Conservation (phyloP, 1,140 invertebrate species). For the Amphibalanus amphitrite region DNA sequence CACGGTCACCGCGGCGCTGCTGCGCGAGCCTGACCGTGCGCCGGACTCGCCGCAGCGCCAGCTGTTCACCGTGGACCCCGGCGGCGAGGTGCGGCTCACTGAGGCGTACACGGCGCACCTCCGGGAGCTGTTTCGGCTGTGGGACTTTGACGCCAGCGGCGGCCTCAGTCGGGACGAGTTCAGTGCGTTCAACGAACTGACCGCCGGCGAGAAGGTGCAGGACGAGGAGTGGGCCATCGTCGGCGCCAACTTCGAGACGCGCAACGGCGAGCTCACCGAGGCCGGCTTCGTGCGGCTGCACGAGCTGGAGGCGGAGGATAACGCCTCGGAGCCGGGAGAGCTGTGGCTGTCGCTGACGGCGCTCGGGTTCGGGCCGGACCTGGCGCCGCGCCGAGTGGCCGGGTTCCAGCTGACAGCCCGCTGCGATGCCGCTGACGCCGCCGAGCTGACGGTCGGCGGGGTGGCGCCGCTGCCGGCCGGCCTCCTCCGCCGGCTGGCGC, state of each 20-base stretch:
- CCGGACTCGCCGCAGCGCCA: background rate
- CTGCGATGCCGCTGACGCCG: background rate
- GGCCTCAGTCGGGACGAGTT: constrained; percentile 27
- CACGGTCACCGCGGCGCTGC: background rate
- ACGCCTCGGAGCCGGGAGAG: constrained; percentile 27
- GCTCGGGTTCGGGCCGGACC: constrained; percentile 22
- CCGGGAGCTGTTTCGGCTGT: constrained; percentile 27
- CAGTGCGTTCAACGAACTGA: constrained; percentile 28
- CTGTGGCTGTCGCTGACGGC: constrained; percentile 28
- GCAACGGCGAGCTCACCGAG: constrained; percentile 26
- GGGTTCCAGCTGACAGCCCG: background rate
- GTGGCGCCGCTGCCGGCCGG: background rate
- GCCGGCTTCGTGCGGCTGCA: constrained; percentile 27
- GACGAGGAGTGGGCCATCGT: constrained; percentile 32
- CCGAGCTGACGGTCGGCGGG: background rate
- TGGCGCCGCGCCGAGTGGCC: background rate
- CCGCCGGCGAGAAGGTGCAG: constrained; percentile 28
- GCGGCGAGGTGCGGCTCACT: constrained; percentile 15
- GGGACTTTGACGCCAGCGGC: constrained; percentile 29
- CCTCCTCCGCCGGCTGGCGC: background rate
- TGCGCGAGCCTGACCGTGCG: background rate
- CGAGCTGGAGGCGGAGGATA: constrained; percentile 30
- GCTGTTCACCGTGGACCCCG: constrained; percentile 2
- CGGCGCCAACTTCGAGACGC: constrained; percentile 26
- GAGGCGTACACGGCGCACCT: constrained; percentile 22